Base-by-base conservation (phyloP, 2,888 invertebrate species). In the Caenorhabditis japonica region DNA sequence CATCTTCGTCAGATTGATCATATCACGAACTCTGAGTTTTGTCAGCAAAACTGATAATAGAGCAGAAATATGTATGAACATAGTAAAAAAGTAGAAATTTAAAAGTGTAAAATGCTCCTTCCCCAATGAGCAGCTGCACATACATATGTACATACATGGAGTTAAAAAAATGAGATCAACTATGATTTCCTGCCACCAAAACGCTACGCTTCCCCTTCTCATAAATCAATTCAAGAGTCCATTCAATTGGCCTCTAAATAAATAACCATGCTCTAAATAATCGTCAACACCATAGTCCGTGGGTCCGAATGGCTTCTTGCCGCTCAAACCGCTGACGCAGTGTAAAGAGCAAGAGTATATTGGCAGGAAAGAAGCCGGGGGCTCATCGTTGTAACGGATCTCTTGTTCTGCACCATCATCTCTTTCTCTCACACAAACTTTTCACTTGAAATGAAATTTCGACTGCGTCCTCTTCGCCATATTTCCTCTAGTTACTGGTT, bases 371-470 rank as follows among this genome's bases (percentile, higher is more conserved):
- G 25, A 33, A 34, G 41, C 41, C 17, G 39, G 47, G 12, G 36
- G 34, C 21, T 46, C 33, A 46, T 15, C 66, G 66, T 66, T 66
- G 66, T 66, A 66, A 66, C 56, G 66, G 66, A 66, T 66, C 66
- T 66, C 66, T n/a, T n/a, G 56, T 66, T 66, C 56, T 56, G 34
- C 56, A 64, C 64, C 44, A 36, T n/a, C n/a, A n/a, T n/a, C n/a
- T n/a, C 62, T 49, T 51, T 56, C 66, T 56, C 44, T 56, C 66
- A 66, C 66, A 56, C 66, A 55, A 66, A 66, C 49, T 34, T 21
- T 66, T 56, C 56, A 66, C 56, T 66, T 66, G 43, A 56, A 66
- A 66, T 66, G 66, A 66, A 56, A 56, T 41, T 66, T 56, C 66
- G 66, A 55, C 43, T 56, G 51, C 66, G 10, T 68, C 19, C 43